A percentile compares a stretch with the other conserved stretches of the same genome.
These are phyloP conservation scores for Holothuria scabra DNA, from an alignment of 53 echinoderm and acorn worm species.

Conservation along the genomic window DNA sequence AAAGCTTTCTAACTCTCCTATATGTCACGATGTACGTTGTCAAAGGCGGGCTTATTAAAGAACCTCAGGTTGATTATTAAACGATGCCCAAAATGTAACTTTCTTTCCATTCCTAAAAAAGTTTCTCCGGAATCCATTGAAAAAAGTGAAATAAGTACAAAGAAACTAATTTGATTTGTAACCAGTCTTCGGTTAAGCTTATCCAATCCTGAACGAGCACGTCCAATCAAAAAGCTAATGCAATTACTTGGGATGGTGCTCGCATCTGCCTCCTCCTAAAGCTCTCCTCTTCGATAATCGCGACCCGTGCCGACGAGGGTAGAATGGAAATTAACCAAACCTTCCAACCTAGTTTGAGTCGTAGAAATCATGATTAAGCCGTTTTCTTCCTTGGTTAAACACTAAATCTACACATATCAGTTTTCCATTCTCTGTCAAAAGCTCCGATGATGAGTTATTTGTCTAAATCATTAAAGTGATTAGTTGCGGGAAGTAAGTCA, in stretches of 20 bases:
- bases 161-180: conserved; percentile 33
- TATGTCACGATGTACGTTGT: no score
- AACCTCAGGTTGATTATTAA: no score
- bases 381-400: conserved; percentile 38
- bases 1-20: no score
- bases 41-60: no score
- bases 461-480: conserved; percentile 30
- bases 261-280: conserved; percentile 6
- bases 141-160: conserved; percentile 4
- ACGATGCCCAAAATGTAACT: no score
- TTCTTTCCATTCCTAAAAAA: no score
- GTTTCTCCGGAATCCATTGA: neutral
- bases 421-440: conserved; percentile 27
- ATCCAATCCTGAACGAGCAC: conserved; percentile 36
- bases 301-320: conserved; percentile 33
- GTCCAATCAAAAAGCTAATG: conserved; percentile 29
- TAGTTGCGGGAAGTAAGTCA: neutral
- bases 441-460: conserved; percentile 31
- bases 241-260: conserved; percentile 17
- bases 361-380: conserved; percentile 38
- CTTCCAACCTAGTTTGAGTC: conserved; percentile 35
- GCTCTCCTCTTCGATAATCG: conserved; percentile 11
- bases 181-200: conserved; percentile 36
- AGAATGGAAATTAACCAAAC: conserved; percentile 22
- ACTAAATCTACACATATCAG: conserved; percentile 18